Evolutionary conservation across 2,797 vertebrate species (phyloP).

Genomic region (Phaenicophaeus curvirostris): DNA sequence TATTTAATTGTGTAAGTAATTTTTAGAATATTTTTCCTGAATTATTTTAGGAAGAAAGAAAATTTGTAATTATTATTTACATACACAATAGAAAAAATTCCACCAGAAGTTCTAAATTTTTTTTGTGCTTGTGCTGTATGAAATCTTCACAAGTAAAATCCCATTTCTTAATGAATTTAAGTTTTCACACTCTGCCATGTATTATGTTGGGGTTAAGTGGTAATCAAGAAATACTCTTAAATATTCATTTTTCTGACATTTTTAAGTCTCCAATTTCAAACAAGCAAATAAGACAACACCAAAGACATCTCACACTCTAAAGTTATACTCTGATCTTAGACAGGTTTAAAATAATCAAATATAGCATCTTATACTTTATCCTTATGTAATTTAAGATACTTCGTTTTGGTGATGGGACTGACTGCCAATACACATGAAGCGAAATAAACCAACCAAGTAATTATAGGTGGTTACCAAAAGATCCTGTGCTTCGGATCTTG

Average conservation of each 20-base stretch:
- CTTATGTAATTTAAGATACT: not conserved
- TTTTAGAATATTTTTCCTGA: not conserved
- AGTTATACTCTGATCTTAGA: not conserved
- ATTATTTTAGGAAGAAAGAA: not conserved
- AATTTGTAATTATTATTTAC: not conserved
- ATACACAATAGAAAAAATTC: not conserved
- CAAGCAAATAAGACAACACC: not conserved
- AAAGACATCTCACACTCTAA: not conserved
- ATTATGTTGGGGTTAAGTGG: not conserved
- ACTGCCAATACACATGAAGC: not conserved
- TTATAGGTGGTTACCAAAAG: not conserved
- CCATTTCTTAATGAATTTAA: not conserved
- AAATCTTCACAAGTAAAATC: not conserved
- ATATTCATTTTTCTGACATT: not conserved
- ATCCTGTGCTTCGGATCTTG: not conserved
- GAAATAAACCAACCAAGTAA: not conserved
- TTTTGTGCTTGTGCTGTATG: not conserved
- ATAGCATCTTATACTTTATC: not conserved
- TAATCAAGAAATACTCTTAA: not conserved
- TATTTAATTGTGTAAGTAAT: not conserved
- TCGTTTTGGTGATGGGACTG: not conserved
- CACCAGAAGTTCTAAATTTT: not conserved
- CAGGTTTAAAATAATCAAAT: not conserved
- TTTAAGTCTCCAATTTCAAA: not conserved
- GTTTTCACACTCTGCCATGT: fast-evolving